Evolutionary conservation across 2,113 vertebrate genomes (phyloP).

Genomic region (Notiomystis cincta): DNA sequence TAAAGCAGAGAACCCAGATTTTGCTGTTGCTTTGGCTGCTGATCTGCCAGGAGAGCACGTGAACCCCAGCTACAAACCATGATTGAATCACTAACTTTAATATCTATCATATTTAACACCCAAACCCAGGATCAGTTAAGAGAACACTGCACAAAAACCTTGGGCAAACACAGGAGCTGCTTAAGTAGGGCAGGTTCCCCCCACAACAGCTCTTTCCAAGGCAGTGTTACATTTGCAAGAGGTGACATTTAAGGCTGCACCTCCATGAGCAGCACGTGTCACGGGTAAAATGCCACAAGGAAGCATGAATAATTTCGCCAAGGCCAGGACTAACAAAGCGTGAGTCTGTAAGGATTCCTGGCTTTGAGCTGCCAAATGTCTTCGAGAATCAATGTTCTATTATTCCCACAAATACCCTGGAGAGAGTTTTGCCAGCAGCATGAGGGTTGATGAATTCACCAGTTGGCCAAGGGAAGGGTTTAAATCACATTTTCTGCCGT

Average conservation of each 20-base stretch:
- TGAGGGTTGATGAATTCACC: not conserved
- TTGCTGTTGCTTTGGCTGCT: not conserved
- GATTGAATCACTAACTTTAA: not conserved
- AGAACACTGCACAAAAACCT: not conserved
- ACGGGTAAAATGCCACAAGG: not conserved
- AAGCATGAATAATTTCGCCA: not conserved
- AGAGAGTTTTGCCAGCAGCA: not conserved
- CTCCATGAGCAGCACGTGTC: not conserved
- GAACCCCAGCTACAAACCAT: not conserved
- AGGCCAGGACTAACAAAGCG: slow-evolving; percentile 18
- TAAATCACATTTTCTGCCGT: not conserved
- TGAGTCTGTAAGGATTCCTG: not conserved
- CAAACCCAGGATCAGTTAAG: not conserved
- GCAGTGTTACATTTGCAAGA: not conserved
- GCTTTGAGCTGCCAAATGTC: not conserved
- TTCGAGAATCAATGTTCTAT: not conserved
- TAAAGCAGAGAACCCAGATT: not conserved
- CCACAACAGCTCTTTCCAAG: not conserved
- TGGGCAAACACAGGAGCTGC: not conserved
- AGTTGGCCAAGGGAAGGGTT: not conserved
- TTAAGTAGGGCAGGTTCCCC: not conserved
- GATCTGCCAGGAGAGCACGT: not conserved
- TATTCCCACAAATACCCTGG: not conserved
- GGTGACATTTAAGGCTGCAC: slow-evolving; percentile 6
- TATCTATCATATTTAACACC: not conserved